These are phyloP conservation scores for Sturnira hondurensis DNA, from an alignment of 2,113 vertebrate genomes.

Conservation along the genomic window DNA sequence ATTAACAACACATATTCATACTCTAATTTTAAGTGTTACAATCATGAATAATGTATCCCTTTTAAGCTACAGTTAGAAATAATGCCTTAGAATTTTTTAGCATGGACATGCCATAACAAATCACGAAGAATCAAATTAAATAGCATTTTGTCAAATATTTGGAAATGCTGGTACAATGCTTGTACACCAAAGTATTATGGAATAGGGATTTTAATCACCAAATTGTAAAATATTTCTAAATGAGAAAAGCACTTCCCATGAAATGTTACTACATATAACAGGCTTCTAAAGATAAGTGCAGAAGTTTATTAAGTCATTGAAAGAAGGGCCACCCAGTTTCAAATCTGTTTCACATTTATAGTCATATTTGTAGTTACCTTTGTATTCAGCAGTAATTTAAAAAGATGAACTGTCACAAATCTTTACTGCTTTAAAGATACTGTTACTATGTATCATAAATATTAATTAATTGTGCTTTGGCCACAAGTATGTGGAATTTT, in stretches of 20 bases:
- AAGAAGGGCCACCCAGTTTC: not conserved
- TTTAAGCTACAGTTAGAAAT: conserved; percentile 4
- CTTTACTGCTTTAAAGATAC: not conserved
- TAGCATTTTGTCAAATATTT: not conserved
- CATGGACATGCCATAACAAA: not conserved
- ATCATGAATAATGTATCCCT: not conserved
- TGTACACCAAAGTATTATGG: not conserved
- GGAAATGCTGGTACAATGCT: not conserved
- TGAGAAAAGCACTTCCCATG: not conserved
- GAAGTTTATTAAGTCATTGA: not conserved
- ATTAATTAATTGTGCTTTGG: not conserved
- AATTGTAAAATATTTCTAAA: not conserved
- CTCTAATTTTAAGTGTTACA: not conserved
- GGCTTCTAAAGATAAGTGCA: not conserved
- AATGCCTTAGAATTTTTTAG: not conserved
- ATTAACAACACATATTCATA: not conserved
- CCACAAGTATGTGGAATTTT: not conserved
- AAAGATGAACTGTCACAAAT: conserved; percentile 8
- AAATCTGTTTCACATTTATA: not conserved
- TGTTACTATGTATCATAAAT: not conserved
- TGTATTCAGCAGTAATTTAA: not conserved
- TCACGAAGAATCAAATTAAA: conserved; percentile 7
- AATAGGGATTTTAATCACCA: not conserved
- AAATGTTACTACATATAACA: not conserved
- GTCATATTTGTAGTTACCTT: not conserved